Conservation (phyloP, 1,140 invertebrate genomes). For the Mycetomoellerius zeteki region DNA sequence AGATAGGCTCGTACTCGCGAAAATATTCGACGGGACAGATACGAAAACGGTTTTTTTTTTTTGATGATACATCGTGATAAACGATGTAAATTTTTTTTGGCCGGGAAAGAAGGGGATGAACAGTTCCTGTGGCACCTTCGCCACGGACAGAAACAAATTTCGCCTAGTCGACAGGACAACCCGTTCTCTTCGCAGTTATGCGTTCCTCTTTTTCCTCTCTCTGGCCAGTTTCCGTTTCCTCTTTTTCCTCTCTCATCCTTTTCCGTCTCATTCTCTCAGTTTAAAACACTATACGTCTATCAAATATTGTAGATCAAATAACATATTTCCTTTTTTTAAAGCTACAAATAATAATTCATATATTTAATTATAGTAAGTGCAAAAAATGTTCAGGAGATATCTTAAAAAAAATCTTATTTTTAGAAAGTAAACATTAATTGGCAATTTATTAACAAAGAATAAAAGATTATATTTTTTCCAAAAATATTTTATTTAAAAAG, state of each 20-base stretch:
- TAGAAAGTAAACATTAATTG: no score
- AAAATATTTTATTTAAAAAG: no score
- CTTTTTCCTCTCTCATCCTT: neutral
- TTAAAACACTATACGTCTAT: neutral
- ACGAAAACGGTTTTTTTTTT: constrained; percentile 37
- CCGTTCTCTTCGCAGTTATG: constrained; percentile 31
- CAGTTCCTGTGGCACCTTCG: constrained; percentile 29
- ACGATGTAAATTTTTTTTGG: constrained; percentile 60
- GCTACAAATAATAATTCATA: neutral
- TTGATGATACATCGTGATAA: constrained; percentile 71
- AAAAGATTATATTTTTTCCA: no score
- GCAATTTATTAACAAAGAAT: no score
- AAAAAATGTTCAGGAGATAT: no score
- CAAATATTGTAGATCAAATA: constrained; percentile 30
- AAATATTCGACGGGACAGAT: constrained; percentile 50
- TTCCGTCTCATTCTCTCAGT: neutral
- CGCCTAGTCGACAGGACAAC: constrained; percentile 10
- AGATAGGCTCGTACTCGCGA: constrained; percentile 32
- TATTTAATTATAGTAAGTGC: no score
- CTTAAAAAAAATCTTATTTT: no score
- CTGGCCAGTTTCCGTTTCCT: constrained; percentile 34
- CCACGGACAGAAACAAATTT: constrained; percentile 70
- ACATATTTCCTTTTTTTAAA: neutral
- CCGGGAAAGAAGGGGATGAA: neutral
- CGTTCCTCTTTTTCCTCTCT: constrained; percentile 43